Evolutionary conservation across 1,140 invertebrate species (phyloP).

Genomic region (Cheumatopsyche charites): DNA sequence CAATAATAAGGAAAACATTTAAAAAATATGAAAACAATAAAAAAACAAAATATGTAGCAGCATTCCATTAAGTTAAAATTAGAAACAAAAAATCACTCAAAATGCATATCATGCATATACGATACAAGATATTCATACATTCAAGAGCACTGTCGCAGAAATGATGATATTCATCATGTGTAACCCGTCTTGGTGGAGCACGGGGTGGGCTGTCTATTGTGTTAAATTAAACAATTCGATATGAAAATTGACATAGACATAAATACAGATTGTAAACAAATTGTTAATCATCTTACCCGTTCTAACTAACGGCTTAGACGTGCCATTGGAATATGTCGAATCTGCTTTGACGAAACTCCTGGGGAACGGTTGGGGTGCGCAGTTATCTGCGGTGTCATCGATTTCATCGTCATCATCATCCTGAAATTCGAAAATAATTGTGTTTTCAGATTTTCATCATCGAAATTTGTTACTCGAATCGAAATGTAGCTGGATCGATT

Average conservation of each 20-base stretch:
- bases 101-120: neutral
- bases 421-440: conserved; percentile 49
- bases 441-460: neutral
- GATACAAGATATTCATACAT: conserved; percentile 62
- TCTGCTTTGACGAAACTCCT: conserved; percentile 51
- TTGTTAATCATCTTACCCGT: conserved; percentile 56
- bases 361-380: conserved; percentile 57
- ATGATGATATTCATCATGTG: conserved; percentile 75
- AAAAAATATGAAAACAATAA: conserved; percentile 14
- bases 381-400: conserved; percentile 55
- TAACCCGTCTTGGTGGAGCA: conserved; percentile 62
- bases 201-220: conserved; percentile 53
- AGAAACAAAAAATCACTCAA: neutral
- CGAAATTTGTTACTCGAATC: neutral
- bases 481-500: conserved; percentile 23
- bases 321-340: conserved; percentile 53
- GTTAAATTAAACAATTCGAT: conserved; percentile 24
- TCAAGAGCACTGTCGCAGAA: conserved; percentile 78
- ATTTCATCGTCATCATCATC: conserved; percentile 63
- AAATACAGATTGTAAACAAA: neutral
- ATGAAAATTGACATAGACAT: neutral
- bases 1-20: too few relatives aligned
- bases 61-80: neutral
- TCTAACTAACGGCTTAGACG: conserved; percentile 65
- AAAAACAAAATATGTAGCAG: conserved; percentile 18